Conservation (phyloP, 2,797 vertebrate species). For the Hippocampus kuda region DNA sequence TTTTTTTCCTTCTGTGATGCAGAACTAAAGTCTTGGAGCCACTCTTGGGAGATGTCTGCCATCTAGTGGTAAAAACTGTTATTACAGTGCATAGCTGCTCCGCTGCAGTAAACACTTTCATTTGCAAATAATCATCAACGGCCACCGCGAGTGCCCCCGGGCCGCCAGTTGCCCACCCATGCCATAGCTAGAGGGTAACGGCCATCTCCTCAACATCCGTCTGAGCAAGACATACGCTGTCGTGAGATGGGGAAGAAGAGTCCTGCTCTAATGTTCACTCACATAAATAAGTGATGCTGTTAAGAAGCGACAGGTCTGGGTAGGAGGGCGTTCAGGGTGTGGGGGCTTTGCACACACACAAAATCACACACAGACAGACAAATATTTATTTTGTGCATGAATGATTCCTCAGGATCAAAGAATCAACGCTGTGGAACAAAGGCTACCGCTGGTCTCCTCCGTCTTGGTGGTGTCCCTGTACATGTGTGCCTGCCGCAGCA, state of each 20-base stretch:
- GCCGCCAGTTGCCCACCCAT: no score
- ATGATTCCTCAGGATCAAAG: constrained; percentile 39
- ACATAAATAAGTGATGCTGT: constrained; percentile 59
- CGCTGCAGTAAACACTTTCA: no score
- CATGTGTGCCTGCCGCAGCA: constrained; percentile 8
- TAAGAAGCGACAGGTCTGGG: constrained; percentile 51
- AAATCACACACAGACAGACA: neutral
- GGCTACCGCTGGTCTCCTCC: constrained; percentile 43
- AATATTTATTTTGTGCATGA: constrained; percentile 38
- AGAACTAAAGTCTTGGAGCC: no score
- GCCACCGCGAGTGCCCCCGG: no score
- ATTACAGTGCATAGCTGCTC: no score
- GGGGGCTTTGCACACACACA: constrained; percentile 6
- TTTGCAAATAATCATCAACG: no score
- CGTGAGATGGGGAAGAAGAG: constrained; percentile 30
- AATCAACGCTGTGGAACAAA: constrained; percentile 52
- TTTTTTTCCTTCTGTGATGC: no score
- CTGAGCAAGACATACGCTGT: constrained; percentile 7
- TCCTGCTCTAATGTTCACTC: constrained; percentile 57
- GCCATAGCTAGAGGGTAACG: neutral
- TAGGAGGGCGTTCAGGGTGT: constrained; percentile 24
- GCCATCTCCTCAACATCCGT: constrained; percentile 6
- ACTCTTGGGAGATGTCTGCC: no score
- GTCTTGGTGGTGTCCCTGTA: constrained; percentile 22
- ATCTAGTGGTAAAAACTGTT: no score